Conservation (phyloP, 2,113 vertebrate species). For the Neotoma lepida region DNA sequence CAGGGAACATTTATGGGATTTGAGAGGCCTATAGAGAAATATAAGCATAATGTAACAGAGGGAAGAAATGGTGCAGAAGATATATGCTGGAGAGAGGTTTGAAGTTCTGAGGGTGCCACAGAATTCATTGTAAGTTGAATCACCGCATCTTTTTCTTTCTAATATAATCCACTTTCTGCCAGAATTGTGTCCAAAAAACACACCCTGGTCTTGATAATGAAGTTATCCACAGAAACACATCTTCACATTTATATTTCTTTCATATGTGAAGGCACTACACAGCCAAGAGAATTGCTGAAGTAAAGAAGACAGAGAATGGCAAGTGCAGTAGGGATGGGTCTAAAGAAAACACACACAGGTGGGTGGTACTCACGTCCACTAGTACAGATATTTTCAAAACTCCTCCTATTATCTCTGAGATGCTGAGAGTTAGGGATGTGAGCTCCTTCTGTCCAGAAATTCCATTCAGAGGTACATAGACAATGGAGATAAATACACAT, state of each 20-base stretch:
- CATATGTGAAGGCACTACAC: slow-evolving; percentile 1
- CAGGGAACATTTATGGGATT: background rate
- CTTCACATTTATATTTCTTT: slow-evolving; percentile 48
- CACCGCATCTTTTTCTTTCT: background rate
- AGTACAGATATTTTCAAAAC: background rate
- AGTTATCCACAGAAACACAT: background rate
- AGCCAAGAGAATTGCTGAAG: background rate
- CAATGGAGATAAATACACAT: slow-evolving; percentile 8
- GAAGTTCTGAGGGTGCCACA: background rate
- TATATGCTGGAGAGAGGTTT: background rate
- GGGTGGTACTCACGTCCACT: background rate
- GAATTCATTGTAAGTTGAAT: background rate
- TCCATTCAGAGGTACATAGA: slow-evolving; percentile 7
- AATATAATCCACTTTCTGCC: slow-evolving; percentile 2
- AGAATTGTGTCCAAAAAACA: background rate
- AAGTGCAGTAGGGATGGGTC: background rate
- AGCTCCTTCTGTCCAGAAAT: slow-evolving; percentile 15
- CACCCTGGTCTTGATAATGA: background rate
- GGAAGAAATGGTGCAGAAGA: background rate
- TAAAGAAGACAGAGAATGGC: background rate
- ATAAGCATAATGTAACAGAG: background rate
- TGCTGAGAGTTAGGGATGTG: background rate
- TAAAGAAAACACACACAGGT: background rate
- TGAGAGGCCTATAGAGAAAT: background rate
- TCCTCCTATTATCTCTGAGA: background rate